These are phyloP conservation scores for Rhinophrynus dorsalis DNA, from an alignment of 2,797 vertebrate genomes.

Conservation along the genomic window DNA sequence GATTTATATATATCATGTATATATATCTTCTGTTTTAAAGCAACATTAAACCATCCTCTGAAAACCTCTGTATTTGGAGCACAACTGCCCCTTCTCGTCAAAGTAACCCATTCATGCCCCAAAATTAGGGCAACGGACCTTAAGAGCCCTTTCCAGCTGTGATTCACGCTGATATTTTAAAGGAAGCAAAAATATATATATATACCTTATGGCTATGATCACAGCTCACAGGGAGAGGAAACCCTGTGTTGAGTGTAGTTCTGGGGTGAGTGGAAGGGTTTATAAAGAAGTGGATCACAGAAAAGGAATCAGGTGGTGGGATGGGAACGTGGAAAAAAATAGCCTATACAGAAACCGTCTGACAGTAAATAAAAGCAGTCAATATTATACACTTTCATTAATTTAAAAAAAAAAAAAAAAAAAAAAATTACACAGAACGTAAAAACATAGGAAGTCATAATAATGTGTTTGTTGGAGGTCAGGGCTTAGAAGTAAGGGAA, in stretches of 20 bases:
- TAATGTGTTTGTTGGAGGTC: slow-evolving; percentile 39
- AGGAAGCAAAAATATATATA: slow-evolving; percentile 16
- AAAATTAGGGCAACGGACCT: slow-evolving; percentile 8
- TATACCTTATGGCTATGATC: slow-evolving; percentile 16
- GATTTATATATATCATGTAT: slow-evolving; percentile 72
- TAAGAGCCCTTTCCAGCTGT: slow-evolving; percentile 6
- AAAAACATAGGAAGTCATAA: slow-evolving; percentile 60
- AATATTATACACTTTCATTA: slow-evolving; percentile 83
- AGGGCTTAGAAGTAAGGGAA: slow-evolving; percentile 15
- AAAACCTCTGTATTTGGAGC: slow-evolving; percentile 66
- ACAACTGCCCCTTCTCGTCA: slow-evolving; percentile 11
- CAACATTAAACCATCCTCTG: slow-evolving; percentile 77
- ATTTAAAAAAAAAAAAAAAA: slow-evolving; percentile 77
- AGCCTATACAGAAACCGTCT: slow-evolving; percentile 29
- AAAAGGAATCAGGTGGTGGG: not conserved
- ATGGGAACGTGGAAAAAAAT: slow-evolving; percentile 4
- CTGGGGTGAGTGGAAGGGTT: slow-evolving; percentile 22
- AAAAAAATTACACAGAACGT: slow-evolving; percentile 73
- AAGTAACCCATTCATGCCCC: slow-evolving; percentile 13
- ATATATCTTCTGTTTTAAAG: slow-evolving; percentile 69
- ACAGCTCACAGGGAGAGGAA: slow-evolving; percentile 6
- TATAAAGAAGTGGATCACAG: not conserved
- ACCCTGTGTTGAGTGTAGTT: slow-evolving; percentile 6
- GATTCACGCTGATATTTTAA: slow-evolving; percentile 14
- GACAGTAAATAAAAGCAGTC: slow-evolving; percentile 81